A percentile compares a stretch with the other conserved stretches of the same genome.
phyloP scores from a whole-genome alignment of 35 echinoderm and acorn worm species.

The Strongylocentrotus purpuratus region DNA sequence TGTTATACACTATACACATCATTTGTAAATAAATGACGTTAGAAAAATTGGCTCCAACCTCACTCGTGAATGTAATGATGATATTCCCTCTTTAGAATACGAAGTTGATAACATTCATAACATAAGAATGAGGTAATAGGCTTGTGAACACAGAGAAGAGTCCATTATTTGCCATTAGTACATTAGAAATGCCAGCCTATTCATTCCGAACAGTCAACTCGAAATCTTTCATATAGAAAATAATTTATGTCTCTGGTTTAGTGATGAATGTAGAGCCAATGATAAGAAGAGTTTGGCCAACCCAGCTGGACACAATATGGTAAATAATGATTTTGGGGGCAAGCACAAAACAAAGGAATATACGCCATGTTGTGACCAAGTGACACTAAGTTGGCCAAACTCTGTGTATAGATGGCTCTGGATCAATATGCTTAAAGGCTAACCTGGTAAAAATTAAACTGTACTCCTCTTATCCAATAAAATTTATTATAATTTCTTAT shows the following conservation, averaged over 20 bases:
- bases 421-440: too few species aligned
- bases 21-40: neutral
- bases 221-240: neutral
- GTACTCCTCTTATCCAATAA: too few species aligned
- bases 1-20: slow-evolving; percentile 4
- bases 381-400: too few species aligned
- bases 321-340: too few species aligned
- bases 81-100: neutral
- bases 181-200: neutral
- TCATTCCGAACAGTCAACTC: neutral
- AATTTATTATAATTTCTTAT: too few species aligned
- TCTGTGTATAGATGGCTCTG: too few species aligned
- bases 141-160: neutral
- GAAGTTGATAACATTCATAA: neutral
- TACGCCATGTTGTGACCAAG: too few species aligned
- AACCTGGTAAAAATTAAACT: too few species aligned
- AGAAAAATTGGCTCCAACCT: neutral
- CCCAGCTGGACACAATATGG: too few species aligned
- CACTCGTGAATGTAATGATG: neutral
- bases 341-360: too few species aligned
- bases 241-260: neutral
- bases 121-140: neutral
- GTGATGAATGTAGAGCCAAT: too few species aligned
- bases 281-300: too few species aligned
- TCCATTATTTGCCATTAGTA: neutral